These are phyloP conservation scores for Myotis planiceps DNA, from an alignment of 2,797 vertebrate genomes.

Conservation along the genomic window DNA sequence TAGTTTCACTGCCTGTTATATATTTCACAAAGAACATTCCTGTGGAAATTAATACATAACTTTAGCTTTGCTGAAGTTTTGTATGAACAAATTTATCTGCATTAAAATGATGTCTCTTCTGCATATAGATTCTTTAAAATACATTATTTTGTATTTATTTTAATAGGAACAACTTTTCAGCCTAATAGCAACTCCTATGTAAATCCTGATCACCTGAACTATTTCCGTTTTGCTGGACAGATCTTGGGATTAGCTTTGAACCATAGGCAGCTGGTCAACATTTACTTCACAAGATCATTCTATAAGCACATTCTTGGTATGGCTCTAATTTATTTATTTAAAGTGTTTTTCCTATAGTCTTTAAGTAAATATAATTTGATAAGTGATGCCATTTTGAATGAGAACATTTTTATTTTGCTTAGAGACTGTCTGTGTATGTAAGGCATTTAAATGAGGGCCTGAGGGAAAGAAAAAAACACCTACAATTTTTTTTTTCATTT, in stretches of 20 bases:
- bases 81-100: constrained; percentile 3
- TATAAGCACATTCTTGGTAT: constrained; percentile 99
- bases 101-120: constrained; percentile 29
- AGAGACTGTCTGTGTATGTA: neutral
- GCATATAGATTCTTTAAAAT: neutral
- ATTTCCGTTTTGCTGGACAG: constrained; percentile 97
- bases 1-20: neutral
- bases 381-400: neutral
- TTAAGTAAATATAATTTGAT: constrained; percentile 7
- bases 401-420: constrained; percentile 42
- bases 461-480: neutral
- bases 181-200: constrained; percentile 99
- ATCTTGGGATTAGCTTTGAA: constrained; percentile 97
- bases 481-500: neutral
- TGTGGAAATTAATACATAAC: neutral
- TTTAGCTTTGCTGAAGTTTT: neutral
- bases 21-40: constrained; percentile 24
- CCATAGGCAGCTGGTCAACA: constrained; percentile 97
- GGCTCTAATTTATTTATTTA: constrained; percentile 47
- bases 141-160: constrained; percentile 70
- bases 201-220: constrained; percentile 98
- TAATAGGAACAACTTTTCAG: constrained; percentile 97
- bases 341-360: constrained; percentile 18
- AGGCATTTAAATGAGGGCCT: neutral
- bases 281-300: constrained; percentile 99